Conservation (phyloP, 2,888 invertebrate species). For the Sphinx pinastri region DNA sequence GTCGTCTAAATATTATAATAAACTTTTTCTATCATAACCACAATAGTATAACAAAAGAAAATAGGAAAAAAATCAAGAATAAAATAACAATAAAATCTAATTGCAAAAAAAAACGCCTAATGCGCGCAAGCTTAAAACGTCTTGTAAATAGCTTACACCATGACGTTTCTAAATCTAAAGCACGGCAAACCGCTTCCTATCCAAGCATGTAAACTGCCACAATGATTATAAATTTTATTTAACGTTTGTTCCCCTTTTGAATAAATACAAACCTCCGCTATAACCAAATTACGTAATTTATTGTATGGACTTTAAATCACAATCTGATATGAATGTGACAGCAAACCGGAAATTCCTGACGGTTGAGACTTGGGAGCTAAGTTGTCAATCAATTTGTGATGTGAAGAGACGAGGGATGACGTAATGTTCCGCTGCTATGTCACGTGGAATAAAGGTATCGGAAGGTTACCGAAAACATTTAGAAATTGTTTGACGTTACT, state of each 20-base stretch:
- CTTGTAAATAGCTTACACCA: background rate
- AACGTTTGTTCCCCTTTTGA: background rate
- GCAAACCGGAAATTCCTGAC: slow-evolving; percentile 25
- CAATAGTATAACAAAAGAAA: background rate
- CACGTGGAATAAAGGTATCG: background rate
- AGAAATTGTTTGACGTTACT: too few species aligned
- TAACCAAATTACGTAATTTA: slow-evolving; percentile 1
- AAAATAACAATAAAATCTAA: background rate
- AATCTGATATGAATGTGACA: slow-evolving; percentile 18
- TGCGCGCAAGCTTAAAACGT: background rate
- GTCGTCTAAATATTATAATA: too few species aligned
- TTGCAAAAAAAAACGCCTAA: background rate
- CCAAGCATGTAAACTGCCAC: background rate
- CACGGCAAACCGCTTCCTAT: background rate
- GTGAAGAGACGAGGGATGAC: slow-evolving; percentile 15
- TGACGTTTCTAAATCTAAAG: background rate
- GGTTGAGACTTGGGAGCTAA: slow-evolving; percentile 20
- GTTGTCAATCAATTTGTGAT: slow-evolving; percentile 26
- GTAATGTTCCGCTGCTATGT: background rate
- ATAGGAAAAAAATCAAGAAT: background rate
- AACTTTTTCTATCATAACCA: too few species aligned
- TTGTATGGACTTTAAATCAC: slow-evolving; percentile 3
- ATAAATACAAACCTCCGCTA: background rate
- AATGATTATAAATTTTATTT: slow-evolving; percentile 6
- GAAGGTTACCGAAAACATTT: background rate